Conservation (phyloP, 2,113 vertebrate genomes). For the Strigops habroptila region DNA sequence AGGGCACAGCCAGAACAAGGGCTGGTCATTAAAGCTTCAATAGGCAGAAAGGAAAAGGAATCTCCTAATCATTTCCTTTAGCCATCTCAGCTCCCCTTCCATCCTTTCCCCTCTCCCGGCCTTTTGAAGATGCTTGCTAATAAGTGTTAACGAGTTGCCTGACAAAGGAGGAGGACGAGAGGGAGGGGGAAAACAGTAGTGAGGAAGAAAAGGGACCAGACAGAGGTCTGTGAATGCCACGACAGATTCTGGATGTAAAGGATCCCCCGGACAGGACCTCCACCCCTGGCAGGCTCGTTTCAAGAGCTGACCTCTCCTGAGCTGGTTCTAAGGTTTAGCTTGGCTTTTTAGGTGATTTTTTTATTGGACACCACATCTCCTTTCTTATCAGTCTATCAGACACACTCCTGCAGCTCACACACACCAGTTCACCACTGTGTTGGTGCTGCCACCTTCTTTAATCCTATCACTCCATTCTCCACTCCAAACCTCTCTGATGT, state of each 20-base stretch:
- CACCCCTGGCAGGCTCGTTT: neutral
- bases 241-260: neutral
- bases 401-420: neutral
- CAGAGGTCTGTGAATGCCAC: neutral
- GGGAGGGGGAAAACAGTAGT: neutral
- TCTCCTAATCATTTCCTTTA: slow-evolving; percentile 65
- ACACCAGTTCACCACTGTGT: neutral
- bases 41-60: slow-evolving; percentile 59
- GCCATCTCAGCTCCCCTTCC: slow-evolving; percentile 47
- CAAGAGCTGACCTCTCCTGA: neutral
- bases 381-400: neutral
- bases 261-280: neutral
- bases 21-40: slow-evolving; percentile 50
- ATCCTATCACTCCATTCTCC: neutral
- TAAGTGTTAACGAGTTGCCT: slow-evolving; percentile 64
- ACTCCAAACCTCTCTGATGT: neutral
- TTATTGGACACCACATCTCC: neutral
- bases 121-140: slow-evolving; percentile 66
- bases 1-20: slow-evolving; percentile 24
- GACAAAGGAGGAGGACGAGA: slow-evolving; percentile 30
- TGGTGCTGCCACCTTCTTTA: neutral
- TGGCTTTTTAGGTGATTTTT: neutral
- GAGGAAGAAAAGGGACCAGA: slow-evolving; percentile 38
- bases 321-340: neutral
- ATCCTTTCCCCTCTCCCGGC: slow-evolving; percentile 15